Evolutionary conservation across 2,888 invertebrate species (phyloP).

Genomic region (Octonoba sinensis): DNA sequence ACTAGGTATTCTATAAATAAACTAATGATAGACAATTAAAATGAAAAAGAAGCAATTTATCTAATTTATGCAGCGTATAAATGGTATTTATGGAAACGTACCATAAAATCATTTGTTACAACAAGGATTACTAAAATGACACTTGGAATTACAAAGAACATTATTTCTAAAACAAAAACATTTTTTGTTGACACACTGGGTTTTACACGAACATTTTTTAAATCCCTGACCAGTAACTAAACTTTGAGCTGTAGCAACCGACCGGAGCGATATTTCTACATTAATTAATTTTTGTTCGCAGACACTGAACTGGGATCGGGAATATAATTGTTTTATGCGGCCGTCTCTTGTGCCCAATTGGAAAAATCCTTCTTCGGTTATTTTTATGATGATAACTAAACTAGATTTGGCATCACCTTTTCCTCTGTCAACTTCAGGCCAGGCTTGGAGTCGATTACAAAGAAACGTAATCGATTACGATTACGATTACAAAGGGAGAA

Average conservation of each 20-base stretch:
- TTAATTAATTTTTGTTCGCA: constrained; percentile 56
- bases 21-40: constrained; percentile 36
- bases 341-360: too few relatives aligned
- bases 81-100: constrained; percentile 49
- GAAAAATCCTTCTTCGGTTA: too few relatives aligned
- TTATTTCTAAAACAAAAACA: too few relatives aligned
- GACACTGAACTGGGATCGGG: constrained; percentile 34
- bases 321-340: constrained; percentile 40
- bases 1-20: too few relatives aligned
- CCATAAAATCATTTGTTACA: constrained; percentile 45
- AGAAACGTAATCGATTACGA: too few relatives aligned
- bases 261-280: constrained; percentile 76
- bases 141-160: too few relatives aligned
- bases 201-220: constrained; percentile 13
- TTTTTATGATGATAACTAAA: too few relatives aligned
- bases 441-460: too few relatives aligned
- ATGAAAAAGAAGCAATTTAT: constrained; percentile 47
- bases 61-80: constrained; percentile 53
- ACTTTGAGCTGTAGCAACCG: constrained; percentile 76
- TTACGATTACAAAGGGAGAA: too few relatives aligned
- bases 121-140: background rate
- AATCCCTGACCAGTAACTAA: constrained; percentile 52
- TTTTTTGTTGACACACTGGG: too few relatives aligned
- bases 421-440: too few relatives aligned
- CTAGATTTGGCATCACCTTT: too few relatives aligned